phyloP scores from a whole-genome alignment of 2,113 vertebrate species.

The Brachirus orientalis region DNA sequence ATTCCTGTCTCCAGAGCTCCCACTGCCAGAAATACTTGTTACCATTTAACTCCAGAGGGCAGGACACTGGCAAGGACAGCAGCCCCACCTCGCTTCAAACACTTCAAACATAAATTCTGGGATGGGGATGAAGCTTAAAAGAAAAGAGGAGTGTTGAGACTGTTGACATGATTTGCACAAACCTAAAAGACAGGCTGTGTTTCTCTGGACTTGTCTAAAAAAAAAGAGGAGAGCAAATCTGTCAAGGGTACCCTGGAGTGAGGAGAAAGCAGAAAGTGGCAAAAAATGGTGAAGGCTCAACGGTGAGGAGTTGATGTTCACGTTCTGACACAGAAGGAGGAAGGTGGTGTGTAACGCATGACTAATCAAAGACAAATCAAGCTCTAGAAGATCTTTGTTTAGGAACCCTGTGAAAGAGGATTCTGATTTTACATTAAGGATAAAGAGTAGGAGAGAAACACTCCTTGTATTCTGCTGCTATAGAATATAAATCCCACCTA shows the following conservation, averaged over 20 bases:
- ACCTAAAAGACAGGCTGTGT: slow-evolving; percentile 64
- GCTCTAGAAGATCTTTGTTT: slow-evolving; percentile 21
- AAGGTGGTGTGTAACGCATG: no score
- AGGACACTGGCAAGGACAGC: no score
- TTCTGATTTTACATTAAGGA: slow-evolving; percentile 85
- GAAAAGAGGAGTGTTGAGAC: slow-evolving; percentile 61
- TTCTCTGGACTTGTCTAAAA: no score
- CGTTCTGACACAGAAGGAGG: slow-evolving; percentile 28
- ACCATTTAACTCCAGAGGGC: slow-evolving; percentile 16
- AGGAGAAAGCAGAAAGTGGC: slow-evolving; percentile 73
- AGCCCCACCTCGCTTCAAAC: slow-evolving; percentile 64
- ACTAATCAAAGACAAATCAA: no score
- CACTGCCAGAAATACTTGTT: slow-evolving; percentile 9
- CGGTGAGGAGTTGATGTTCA: slow-evolving; percentile 76
- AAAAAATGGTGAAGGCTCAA: slow-evolving; percentile 76
- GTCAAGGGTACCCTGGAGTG: slow-evolving; percentile 55
- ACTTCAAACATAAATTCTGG: slow-evolving; percentile 70
- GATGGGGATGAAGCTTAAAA: slow-evolving; percentile 75
- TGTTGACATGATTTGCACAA: slow-evolving; percentile 81
- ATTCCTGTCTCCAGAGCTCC: slow-evolving; percentile 27
- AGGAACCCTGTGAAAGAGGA: slow-evolving; percentile 71
- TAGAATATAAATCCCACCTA: slow-evolving; percentile 89
- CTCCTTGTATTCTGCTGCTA: slow-evolving; percentile 93
- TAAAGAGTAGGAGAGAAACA: slow-evolving; percentile 79
- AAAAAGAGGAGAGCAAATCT: slow-evolving; percentile 34